Base-by-base conservation (phyloP, 1,140 invertebrate genomes). In the Megathymus violae region DNA sequence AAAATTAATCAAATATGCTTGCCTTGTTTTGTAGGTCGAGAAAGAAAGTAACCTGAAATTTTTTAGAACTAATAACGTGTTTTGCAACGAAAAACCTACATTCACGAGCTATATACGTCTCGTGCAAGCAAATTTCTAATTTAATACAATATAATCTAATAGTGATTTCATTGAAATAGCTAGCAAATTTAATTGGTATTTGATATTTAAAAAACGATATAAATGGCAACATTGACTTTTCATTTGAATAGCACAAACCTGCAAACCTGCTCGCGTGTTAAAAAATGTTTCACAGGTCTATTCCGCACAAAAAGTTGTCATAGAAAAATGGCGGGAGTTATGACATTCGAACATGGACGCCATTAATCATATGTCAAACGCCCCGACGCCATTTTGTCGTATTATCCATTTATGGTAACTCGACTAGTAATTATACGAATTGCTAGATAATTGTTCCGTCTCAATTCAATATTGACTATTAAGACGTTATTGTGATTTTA, bases 301-400 rank as follows among this genome's bases (percentile, higher is more conserved):
- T 16, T 56, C 31, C 31, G 15, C 15, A 43, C 48, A 64, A 69
- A 72, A 69, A 65, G 47, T 59, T 60, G 60, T 54, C 50, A 48
- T 50, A 64, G 38, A 66, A 71, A 72, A 74, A 71, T 74, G 62
- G 60, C 68, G 62, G 62, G 44, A 67, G 65, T 67, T 69, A 56
- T 77, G 73, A 76, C 75, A 72, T 78, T 80, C 71, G 34, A 62
- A 51, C 36, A 52, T 58, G 64, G 68, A 52, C 64, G 69, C 70
- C 69, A 78, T 78, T 70, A 78, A 78, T 80, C 78, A 78, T 80
- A 59, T 73, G 78, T 78, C 73, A 76, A 72, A 74, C 61, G 59
- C 56, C 50, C 46, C 72, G 44, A 41, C 63, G 77, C 75, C 78
- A 80, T 78, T 76, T 78, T 74, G 73, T 75, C 70, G 44, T 67